phyloP scores from a whole-genome alignment of 2,888 invertebrate genomes.

The Galerucella calmariensis region DNA sequence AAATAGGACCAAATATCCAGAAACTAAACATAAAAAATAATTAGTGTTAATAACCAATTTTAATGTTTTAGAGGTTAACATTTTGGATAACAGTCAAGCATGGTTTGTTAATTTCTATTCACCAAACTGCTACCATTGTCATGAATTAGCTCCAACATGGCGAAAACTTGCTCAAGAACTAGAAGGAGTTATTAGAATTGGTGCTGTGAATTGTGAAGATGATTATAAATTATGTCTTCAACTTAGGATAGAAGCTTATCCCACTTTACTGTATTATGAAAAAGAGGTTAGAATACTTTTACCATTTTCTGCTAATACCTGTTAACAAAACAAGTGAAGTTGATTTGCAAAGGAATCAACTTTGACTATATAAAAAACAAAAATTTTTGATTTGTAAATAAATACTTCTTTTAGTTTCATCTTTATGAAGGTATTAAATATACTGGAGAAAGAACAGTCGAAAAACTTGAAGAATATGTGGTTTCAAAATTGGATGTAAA shows the following conservation, averaged over 20 bases:
- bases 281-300: slow-evolving; percentile 55
- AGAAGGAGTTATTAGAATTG: slow-evolving; percentile 82
- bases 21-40: slow-evolving; percentile 5
- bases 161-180: slow-evolving; percentile 80
- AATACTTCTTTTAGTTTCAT: slow-evolving; percentile 64
- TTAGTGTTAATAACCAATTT: slow-evolving; percentile 28
- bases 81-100: slow-evolving; percentile 71
- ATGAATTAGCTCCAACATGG: slow-evolving; percentile 85
- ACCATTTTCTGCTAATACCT: neutral
- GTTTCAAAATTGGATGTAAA: slow-evolving; percentile 68
- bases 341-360: no score
- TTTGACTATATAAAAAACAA: no score
- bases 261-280: slow-evolving; percentile 77
- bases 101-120: slow-evolving; percentile 93
- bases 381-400: neutral
- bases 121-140: slow-evolving; percentile 87
- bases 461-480: slow-evolving; percentile 73
- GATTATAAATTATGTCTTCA: slow-evolving; percentile 82
- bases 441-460: slow-evolving; percentile 70
- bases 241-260: slow-evolving; percentile 80
- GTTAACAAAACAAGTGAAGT: no score
- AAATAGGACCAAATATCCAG: no score
- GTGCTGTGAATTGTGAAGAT: slow-evolving; percentile 89
- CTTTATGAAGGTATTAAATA: slow-evolving; percentile 71
- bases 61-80: slow-evolving; percentile 62